A percentile compares a stretch with the other conserved stretches of the same genome.
Conservation (phyloP, 2,888 invertebrate genomes). For the Pandemis heparana region DNA sequence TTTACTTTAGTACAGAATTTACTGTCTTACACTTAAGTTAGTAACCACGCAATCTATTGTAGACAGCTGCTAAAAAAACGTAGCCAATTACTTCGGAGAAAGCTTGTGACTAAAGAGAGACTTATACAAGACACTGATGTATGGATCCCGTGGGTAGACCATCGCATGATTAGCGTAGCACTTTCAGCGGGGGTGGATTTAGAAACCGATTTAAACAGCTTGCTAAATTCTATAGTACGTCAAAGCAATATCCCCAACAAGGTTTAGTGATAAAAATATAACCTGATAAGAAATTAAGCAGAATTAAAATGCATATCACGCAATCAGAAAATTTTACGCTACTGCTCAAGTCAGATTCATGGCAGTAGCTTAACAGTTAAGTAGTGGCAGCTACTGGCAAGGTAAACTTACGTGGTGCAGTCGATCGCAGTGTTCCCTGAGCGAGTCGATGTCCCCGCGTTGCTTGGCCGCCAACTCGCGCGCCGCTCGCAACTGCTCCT, state of each 20-base stretch:
- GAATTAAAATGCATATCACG: neutral
- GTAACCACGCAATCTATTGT: neutral
- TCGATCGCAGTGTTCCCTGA: constrained; percentile 89
- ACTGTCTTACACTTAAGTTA: too few species aligned
- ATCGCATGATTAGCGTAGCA: neutral
- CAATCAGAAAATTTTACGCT: neutral
- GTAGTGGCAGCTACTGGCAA: neutral
- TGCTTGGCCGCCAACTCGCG: constrained; percentile 91
- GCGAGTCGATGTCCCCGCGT: constrained; percentile 90
- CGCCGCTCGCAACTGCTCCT: constrained; percentile 90
- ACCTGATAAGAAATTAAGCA: too few species aligned
- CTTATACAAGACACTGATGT: neutral
- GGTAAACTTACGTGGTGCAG: constrained; percentile 88
- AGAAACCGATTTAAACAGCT: neutral
- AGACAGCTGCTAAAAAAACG: neutral
- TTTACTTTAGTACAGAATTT: too few species aligned
- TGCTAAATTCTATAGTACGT: neutral
- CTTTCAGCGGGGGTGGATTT: neutral
- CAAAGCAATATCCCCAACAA: neutral
- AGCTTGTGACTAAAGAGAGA: neutral
- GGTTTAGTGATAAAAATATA: neutral
- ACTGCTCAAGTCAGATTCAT: too few species aligned
- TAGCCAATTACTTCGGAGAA: neutral
- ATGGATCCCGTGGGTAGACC: neutral
- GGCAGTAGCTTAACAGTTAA: too few species aligned